Base-by-base conservation (phyloP, 1,140 invertebrate species). In the Nephotettix cincticeps region DNA sequence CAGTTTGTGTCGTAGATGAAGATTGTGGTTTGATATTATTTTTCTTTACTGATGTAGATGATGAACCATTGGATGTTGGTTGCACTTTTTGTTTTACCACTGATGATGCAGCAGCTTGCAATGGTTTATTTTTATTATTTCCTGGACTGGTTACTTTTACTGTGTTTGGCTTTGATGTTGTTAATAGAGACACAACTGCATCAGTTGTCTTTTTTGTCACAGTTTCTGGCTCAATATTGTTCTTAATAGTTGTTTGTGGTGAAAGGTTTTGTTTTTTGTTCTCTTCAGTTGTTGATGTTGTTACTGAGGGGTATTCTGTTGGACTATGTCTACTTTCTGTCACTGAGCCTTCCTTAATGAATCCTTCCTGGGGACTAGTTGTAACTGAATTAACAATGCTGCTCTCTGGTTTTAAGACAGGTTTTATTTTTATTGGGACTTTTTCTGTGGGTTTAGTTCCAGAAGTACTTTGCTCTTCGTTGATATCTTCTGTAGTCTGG, bases 401-500 rank as follows among this genome's bases (percentile, higher is more conserved):
- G 21, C 51, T 68, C n/a, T 68, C 68, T 51, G 68, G 56, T 61
- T 61, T 61, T n/a, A 61, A 29, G 3, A 21, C 23, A 29, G 56
- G 27, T 61, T 61, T 23, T 19, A 23, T 19, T 51, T n/a, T 51
- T 9, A 51, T 19, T 6, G 47, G 17, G 3, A n/a, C 3, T n/a
- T 51, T 51, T 51, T 51, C 47, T 19, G 47, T 19, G 3, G 47
- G 19, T 23, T 61, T 61, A 61, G 56, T 61, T 29, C 23, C 23
- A 25, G 6, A 25, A 14, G 21, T 27, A 36, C 17, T 36, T n/a
- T 27, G 36, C 36, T 23, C 32, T 40, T 19, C 17, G 1, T 40
- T 67, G 1, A 27, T 13, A n/a, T 1, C 45, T 45, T 67, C 19
- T 45, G 61, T 69, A 21, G 65, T 68, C 21, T 73, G 74, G 27